Conservation (phyloP, 2,113 vertebrate species). For the Zapornia atra region DNA sequence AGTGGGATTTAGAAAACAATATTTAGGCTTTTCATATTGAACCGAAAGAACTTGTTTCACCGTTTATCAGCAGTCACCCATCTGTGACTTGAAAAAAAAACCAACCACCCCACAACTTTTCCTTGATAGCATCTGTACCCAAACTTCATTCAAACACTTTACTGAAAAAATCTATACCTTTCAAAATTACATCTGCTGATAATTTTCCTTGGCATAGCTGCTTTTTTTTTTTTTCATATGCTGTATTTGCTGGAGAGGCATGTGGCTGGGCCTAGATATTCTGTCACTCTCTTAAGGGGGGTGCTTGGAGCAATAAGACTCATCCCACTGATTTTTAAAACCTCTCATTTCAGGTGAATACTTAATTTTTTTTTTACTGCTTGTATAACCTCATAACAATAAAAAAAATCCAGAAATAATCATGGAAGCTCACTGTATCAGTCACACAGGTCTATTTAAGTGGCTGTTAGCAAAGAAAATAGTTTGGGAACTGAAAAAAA, state of each 20-base stretch:
- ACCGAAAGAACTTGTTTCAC: not conserved
- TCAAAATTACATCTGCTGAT: not conserved
- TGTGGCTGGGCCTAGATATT: not conserved
- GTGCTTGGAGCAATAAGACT: not conserved
- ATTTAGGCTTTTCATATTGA: not conserved
- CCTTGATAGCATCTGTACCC: not conserved
- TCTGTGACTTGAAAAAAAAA: not conserved
- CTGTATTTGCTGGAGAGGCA: not conserved
- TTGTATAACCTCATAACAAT: not conserved
- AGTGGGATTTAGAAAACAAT: conserved; percentile 1
- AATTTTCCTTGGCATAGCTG: not conserved
- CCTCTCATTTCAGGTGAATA: not conserved
- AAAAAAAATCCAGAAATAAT: not conserved
- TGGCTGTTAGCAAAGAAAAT: not conserved
- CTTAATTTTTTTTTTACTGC: not conserved
- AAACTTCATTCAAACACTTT: not conserved
- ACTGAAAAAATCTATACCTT: not conserved
- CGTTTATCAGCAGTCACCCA: not conserved
- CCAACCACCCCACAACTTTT: not conserved
- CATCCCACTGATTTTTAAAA: not conserved
- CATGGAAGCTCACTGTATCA: not conserved
- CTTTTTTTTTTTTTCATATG: not conserved
- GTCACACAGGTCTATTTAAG: not conserved
- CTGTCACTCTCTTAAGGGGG: not conserved
- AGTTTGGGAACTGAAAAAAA: not conserved